Evolutionary conservation across 2,113 vertebrate genomes (phyloP).

Genomic region (Erinaceus europaeus): DNA sequence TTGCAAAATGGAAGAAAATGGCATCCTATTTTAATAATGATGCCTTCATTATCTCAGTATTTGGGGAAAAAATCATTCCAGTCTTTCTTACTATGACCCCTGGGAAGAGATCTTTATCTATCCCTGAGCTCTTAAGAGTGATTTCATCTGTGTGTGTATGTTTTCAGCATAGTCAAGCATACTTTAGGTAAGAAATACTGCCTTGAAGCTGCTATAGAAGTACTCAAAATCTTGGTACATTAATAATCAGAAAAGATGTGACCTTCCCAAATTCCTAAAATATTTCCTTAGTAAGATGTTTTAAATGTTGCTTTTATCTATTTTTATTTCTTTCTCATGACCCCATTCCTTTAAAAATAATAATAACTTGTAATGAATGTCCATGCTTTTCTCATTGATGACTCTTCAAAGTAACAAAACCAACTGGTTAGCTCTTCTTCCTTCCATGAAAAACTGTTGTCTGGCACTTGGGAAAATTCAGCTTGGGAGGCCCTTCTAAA

Average conservation of each 20-base stretch:
- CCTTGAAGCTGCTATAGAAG: background rate
- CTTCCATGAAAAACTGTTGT: background rate
- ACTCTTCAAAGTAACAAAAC: conserved; percentile 1
- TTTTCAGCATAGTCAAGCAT: background rate
- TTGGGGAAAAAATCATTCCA: background rate
- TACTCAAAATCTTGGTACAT: background rate
- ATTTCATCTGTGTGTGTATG: conserved; percentile 4
- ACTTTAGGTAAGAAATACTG: background rate
- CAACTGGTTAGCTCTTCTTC: background rate
- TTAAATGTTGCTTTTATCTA: too few relatives aligned
- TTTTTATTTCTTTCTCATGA: background rate
- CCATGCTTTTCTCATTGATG: background rate
- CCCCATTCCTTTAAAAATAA: background rate
- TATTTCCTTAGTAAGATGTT: background rate
- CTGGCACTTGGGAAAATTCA: background rate
- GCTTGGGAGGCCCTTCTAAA: background rate
- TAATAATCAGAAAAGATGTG: conserved; percentile 2
- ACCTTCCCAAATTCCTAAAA: background rate
- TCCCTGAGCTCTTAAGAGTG: background rate
- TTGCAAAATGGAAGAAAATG: background rate
- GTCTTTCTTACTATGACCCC: background rate
- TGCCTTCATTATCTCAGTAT: conserved; percentile 2
- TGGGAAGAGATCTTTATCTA: background rate
- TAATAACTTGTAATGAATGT: background rate
- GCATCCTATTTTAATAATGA: background rate